These are phyloP conservation scores for Congeria kusceri DNA, from an alignment of 2,888 invertebrate genomes.

Conservation along the genomic window DNA sequence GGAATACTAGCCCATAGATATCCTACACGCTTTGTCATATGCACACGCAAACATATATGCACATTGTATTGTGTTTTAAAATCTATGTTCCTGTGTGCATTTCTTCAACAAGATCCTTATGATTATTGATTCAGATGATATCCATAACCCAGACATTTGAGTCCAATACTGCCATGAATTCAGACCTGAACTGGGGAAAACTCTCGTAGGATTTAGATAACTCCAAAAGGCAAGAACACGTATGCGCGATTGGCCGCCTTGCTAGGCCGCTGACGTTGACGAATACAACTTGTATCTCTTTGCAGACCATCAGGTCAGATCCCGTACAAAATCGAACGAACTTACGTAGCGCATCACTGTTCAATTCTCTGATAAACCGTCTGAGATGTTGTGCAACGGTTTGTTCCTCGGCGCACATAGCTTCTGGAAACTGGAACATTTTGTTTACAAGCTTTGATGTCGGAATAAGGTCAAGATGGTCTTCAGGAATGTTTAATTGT, in stretches of 20 bases:
- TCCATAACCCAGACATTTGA: conserved; percentile 30
- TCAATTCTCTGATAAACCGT: conserved; percentile 37
- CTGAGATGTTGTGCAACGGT: conserved; percentile 28
- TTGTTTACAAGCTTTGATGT: conserved; percentile 26
- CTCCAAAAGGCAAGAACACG: conserved; percentile 42
- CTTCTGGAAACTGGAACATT: conserved; percentile 39
- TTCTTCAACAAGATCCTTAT: too few relatives aligned
- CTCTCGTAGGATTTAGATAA: conserved; percentile 15
- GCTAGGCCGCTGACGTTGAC: too few relatives aligned
- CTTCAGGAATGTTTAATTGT: conserved; percentile 12
- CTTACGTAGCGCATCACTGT: conserved; percentile 16
- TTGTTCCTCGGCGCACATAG: conserved; percentile 34
- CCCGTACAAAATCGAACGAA: too few relatives aligned
- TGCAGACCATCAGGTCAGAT: too few relatives aligned
- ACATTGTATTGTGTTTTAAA: neutral
- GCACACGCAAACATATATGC: too few relatives aligned
- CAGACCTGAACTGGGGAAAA: conserved; percentile 21
- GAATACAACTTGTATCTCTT: too few relatives aligned
- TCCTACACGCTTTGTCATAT: too few relatives aligned
- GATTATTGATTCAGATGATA: conserved; percentile 35
- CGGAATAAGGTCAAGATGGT: conserved; percentile 31
- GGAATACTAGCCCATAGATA: too few relatives aligned
- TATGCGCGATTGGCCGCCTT: conserved; percentile 49
- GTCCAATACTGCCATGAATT: conserved; percentile 29
- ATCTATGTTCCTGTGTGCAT: neutral